Evolutionary conservation across 2,113 vertebrate species (phyloP), one percentile per base, ranked within the genome.

Genomic region (Onychostruthus taczanowskii): DNA sequence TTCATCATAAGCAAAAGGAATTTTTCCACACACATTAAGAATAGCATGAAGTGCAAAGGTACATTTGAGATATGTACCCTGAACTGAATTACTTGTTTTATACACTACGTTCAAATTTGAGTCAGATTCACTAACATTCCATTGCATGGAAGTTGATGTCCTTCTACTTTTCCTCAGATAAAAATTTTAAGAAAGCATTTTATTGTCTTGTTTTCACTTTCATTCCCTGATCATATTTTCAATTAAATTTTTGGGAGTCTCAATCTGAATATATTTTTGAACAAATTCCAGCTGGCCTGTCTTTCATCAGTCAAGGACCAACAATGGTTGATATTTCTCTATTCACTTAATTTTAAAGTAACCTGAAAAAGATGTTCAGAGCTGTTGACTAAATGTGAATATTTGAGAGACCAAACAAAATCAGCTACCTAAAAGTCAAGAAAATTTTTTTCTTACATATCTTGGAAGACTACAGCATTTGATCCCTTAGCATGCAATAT

Each of bases 1-100:
- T 97, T 96, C 41, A 97, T 93, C 81, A 90, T 63, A 87, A 78
- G 50, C 50, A 90, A 95, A 94, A 96, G 39, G 58, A 93, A 89
- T 95, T 68, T 96, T 98, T 97, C 90, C 62, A 90, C 22, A 62
- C 56, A 93, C 26, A 92, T 95, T 93, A 79, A 95, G 96, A 66
- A 39, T 79, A 96, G 91, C 89, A 97, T 91, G 37, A 95, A 93
- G 39, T 70, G 24, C 62, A 49, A 66, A 94, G 87, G 94, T 96
- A 84, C 86, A 55, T 50, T 93, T 83, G 87, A 96, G 87, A 46
- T 72, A 58, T 33, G 20, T 82, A 27, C 15, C 58, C 24, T 89
- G 52, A 63, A 72, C 44, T 43, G 75, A 85, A 49, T 64, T 80
- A 62, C 6, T 76, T 7, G 18, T 94, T 79, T 77, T 59, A 69